phyloP scores from a whole-genome alignment of 2,113 vertebrate genomes.

The Ivindomyrus marchei region DNA sequence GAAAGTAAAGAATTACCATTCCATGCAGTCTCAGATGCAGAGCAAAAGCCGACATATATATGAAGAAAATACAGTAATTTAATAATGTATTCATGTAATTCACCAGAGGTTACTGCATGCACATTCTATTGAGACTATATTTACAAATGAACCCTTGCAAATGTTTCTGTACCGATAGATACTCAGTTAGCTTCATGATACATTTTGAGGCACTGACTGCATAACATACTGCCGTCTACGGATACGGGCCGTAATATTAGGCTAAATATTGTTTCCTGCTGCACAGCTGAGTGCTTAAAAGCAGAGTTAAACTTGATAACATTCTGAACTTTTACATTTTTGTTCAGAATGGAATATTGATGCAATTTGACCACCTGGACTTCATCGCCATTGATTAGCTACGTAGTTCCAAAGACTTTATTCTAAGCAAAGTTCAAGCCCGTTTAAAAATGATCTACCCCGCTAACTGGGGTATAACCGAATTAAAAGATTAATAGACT shows the following conservation, averaged over 20 bases:
- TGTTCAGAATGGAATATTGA: background rate
- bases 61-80: background rate
- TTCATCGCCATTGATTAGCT: background rate
- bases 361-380: background rate
- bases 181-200: background rate
- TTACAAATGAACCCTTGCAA: background rate
- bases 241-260: background rate
- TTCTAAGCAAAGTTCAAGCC: background rate
- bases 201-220: background rate
- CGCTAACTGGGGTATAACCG: background rate
- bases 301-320: background rate
- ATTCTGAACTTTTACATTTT: background rate
- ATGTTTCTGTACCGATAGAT: background rate
- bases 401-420: background rate
- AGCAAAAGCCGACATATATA: background rate
- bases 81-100: background rate
- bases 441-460: background rate
- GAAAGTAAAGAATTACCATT: background rate
- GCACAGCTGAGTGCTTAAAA: background rate
- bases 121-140: background rate
- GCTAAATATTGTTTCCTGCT: background rate
- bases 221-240: background rate
- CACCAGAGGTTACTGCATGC: background rate
- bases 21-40: background rate
- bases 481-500: background rate